These are phyloP conservation scores for Melanotaenia parkinsoni DNA, from an alignment of 2,797 vertebrate genomes.

Conservation along the genomic window DNA sequence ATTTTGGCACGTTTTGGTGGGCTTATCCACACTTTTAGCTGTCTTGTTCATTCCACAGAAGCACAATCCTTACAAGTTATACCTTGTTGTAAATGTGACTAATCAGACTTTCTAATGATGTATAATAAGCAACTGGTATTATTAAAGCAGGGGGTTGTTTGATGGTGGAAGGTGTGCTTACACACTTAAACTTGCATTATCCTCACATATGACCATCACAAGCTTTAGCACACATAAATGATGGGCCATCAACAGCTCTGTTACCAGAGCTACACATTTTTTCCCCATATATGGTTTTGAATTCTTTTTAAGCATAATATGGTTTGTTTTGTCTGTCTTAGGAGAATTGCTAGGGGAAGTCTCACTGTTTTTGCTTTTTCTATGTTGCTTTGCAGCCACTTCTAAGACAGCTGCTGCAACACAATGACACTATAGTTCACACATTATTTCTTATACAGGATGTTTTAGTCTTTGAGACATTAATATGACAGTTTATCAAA, in stretches of 20 bases:
- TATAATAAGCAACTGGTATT: too few relatives aligned
- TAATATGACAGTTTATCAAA: too few relatives aligned
- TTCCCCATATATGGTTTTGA: conserved; percentile 49
- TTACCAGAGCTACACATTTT: conserved; percentile 50
- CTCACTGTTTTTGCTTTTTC: background rate
- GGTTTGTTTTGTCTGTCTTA: conserved; percentile 43
- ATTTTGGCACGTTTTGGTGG: too few relatives aligned
- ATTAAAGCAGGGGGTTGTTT: background rate
- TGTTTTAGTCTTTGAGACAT: conserved; percentile 5
- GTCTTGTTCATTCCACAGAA: too few relatives aligned
- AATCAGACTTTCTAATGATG: too few relatives aligned
- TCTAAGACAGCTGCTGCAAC: too few relatives aligned
- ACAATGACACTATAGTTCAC: background rate
- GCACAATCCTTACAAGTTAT: too few relatives aligned
- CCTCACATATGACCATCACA: conserved; percentile 48
- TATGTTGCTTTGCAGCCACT: background rate
- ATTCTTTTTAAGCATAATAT: conserved; percentile 62
- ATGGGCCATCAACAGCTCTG: too few relatives aligned
- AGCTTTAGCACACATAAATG: conserved; percentile 50
- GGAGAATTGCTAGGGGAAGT: conserved; percentile 39
- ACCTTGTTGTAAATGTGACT: too few relatives aligned
- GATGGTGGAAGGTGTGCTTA: background rate
- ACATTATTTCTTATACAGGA: background rate
- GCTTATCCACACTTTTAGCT: too few relatives aligned
- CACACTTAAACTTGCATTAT: background rate